These are phyloP conservation scores for Poecilus cupreus DNA, from an alignment of 2,888 invertebrate species.

Conservation along the genomic window DNA sequence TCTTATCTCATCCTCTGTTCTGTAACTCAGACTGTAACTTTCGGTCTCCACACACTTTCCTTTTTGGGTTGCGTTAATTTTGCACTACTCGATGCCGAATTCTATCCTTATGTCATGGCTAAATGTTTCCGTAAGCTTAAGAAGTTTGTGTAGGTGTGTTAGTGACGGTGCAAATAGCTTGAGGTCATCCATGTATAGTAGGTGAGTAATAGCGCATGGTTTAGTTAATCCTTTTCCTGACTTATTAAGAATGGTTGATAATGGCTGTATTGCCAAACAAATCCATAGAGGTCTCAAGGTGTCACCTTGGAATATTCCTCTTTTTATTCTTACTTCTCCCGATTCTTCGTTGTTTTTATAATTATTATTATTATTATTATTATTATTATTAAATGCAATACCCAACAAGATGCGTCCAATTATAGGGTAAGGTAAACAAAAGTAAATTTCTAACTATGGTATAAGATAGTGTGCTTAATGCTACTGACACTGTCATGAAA, in stretches of 20 bases:
- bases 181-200: conserved; percentile 62
- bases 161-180: conserved; percentile 56
- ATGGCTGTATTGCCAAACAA: conserved; percentile 59
- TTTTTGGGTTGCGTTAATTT: not conserved
- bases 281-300: conserved; percentile 58
- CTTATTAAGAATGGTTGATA: not conserved
- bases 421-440: no score
- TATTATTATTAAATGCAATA: no score
- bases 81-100: not conserved
- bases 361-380: no score
- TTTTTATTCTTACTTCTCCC: no score
- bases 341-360: no score
- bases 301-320: no score
- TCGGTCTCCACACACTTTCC: not conserved
- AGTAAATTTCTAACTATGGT: no score
- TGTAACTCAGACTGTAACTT: not conserved
- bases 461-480: no score
- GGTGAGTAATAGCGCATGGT: conserved; percentile 49
- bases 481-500: no score
- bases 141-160: not conserved
- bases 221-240: no score
- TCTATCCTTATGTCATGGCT: not conserved
- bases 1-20: not conserved
- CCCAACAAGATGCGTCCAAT: no score
- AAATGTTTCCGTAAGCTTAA: not conserved